A percentile compares a stretch with the other conserved stretches of the same genome.
These are phyloP conservation scores for Ornithoptera priamus DNA, from an alignment of 2,888 invertebrate genomes.

Conservation along the genomic window DNA sequence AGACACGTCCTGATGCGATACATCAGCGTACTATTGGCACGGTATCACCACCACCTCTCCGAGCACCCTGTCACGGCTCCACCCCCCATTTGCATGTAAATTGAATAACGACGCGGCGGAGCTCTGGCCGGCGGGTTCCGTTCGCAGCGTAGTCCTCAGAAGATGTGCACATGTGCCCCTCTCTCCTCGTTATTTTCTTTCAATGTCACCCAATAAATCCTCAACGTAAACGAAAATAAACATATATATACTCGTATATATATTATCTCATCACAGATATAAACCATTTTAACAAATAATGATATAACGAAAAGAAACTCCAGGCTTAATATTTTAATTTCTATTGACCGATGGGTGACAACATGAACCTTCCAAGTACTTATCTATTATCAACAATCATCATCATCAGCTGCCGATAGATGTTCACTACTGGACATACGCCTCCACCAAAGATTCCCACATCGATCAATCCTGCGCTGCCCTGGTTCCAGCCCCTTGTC, in stretches of 20 bases:
- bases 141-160: conserved; percentile 57
- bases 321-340: too few species aligned
- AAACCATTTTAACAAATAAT: too few species aligned
- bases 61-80: conserved; percentile 28
- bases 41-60: conserved; percentile 42
- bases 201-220: not conserved
- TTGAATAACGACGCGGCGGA: conserved; percentile 76
- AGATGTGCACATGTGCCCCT: conserved; percentile 46
- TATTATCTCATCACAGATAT: too few species aligned
- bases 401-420: too few species aligned
- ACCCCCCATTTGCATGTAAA: conserved; percentile 77
- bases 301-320: too few species aligned
- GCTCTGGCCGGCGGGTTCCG: conserved; percentile 55
- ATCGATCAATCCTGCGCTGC: too few species aligned
- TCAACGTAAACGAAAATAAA: not conserved
- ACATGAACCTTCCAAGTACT: too few species aligned
- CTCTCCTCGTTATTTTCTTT: conserved; percentile 3
- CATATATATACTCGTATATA: not conserved
- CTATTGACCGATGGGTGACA: too few species aligned
- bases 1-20: conserved; percentile 74
- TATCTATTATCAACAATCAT: too few species aligned
- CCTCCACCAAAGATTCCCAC: too few species aligned
- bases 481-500: too few species aligned
- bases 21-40: conserved; percentile 75
- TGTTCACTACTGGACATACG: too few species aligned